A percentile compares a stretch with the other conserved stretches of the same genome.
phyloP scores from a whole-genome alignment of 2,113 vertebrate genomes.

The Acrocephalus arundinaceus region DNA sequence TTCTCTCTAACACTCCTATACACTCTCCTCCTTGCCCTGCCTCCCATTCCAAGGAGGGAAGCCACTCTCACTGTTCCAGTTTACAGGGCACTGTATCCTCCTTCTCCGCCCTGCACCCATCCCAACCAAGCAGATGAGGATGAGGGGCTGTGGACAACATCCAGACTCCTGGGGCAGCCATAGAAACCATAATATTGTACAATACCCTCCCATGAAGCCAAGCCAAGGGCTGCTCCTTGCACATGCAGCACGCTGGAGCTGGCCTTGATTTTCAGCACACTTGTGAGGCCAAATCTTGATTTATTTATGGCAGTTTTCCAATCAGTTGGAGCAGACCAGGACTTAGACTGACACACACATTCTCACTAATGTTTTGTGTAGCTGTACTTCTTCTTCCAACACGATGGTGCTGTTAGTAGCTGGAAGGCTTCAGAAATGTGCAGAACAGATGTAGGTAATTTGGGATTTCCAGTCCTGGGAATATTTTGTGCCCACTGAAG shows the following conservation, averaged over 20 bases:
- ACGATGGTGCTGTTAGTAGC: constrained; percentile 12
- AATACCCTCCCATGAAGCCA: neutral
- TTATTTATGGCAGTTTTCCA: constrained; percentile 24
- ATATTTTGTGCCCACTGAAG: neutral
- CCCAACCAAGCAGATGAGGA: fast-evolving
- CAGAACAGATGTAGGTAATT: neutral
- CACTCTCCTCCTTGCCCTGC: neutral
- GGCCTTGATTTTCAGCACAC: neutral
- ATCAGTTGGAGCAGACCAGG: neutral
- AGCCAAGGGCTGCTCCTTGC: neutral
- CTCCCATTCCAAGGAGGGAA: neutral
- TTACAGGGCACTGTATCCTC: neutral
- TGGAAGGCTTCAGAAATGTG: constrained; percentile 41
- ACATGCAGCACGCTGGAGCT: neutral
- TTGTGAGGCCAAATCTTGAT: neutral
- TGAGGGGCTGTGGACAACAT: neutral
- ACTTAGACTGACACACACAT: neutral
- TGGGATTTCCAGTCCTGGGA: neutral
- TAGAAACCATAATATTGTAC: neutral
- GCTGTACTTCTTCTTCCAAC: constrained; percentile 1
- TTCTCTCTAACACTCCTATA: neutral
- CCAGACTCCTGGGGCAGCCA: neutral
- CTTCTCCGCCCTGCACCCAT: neutral
- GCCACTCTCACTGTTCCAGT: neutral
- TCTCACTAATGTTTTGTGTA: neutral